Conservation (phyloP, 2,888 invertebrate genomes). For the Chalcosyrphus nemorum region DNA sequence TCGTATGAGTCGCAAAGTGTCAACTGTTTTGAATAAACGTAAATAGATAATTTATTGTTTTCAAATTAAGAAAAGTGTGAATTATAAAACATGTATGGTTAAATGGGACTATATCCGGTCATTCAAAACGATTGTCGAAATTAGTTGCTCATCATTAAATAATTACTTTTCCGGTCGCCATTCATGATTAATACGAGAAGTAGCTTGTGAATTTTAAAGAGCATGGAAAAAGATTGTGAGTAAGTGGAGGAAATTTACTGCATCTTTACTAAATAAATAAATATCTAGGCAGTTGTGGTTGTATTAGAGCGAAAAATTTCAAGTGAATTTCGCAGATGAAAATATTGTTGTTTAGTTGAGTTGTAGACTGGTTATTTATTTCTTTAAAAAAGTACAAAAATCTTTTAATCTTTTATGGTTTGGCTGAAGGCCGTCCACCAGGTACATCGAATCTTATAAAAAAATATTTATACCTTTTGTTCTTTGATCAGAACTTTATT, state of each 20-base stretch:
- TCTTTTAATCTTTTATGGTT: no score
- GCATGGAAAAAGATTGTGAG: neutral
- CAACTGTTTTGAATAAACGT: neutral
- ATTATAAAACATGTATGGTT: neutral
- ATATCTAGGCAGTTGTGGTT: no score
- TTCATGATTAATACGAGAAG: neutral
- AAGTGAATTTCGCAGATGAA: no score
- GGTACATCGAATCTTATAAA: no score
- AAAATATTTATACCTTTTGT: no score
- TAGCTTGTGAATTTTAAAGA: neutral
- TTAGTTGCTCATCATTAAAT: slow-evolving; percentile 13
- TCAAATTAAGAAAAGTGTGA: neutral
- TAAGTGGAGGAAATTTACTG: neutral
- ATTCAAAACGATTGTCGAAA: neutral
- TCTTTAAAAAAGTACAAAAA: no score
- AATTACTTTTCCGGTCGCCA: neutral
- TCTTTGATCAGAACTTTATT: no score
- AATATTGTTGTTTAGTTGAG: no score
- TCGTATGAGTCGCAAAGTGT: neutral
- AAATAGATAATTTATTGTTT: neutral
- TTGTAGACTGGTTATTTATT: no score
- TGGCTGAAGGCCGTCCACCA: no score
- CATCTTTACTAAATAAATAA: no score
- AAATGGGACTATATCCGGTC: slow-evolving; percentile 26
- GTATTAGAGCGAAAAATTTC: no score